Evolutionary conservation across 2,888 invertebrate species (phyloP).

Genomic region (Mythimna vitellina): DNA sequence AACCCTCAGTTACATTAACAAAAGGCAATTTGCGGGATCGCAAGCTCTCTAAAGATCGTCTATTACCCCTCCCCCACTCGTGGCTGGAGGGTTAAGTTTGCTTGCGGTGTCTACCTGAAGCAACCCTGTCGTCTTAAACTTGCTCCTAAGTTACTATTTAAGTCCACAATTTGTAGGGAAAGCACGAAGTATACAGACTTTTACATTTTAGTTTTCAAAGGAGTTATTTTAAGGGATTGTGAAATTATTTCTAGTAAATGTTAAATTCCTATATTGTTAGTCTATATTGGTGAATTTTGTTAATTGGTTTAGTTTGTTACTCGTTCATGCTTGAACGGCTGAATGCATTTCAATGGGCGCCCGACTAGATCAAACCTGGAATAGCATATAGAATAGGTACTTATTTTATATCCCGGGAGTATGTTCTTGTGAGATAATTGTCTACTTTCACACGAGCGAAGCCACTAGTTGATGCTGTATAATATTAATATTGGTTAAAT

Average conservation of each 20-base stretch:
- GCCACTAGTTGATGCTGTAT: no score
- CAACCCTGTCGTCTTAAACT: constrained; percentile 49
- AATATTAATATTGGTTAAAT: no score
- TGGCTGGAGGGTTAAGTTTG: constrained; percentile 56
- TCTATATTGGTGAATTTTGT: no score
- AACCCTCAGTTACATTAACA: constrained; percentile 57
- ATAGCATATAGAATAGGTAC: no score
- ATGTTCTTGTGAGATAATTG: no score
- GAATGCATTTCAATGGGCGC: no score
- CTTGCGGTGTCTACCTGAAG: constrained; percentile 58
- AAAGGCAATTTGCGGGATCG: constrained; percentile 55
- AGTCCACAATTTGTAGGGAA: constrained; percentile 57
- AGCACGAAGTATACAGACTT: constrained; percentile 56
- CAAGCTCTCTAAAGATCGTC: constrained; percentile 49
- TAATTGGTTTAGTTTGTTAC: no score
- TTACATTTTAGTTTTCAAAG: constrained; percentile 39
- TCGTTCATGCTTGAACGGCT: no score
- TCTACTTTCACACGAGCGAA: no score
- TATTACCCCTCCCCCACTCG: constrained; percentile 30
- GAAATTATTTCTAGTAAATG: not conserved
- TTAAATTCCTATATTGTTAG: not conserved
- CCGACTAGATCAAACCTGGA: no score
- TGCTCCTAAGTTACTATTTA: constrained; percentile 48
- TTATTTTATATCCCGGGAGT: no score
- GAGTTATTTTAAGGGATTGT: constrained; percentile 18